Base-by-base conservation (phyloP, 2,113 vertebrate species). In the Bufo bufo region DNA sequence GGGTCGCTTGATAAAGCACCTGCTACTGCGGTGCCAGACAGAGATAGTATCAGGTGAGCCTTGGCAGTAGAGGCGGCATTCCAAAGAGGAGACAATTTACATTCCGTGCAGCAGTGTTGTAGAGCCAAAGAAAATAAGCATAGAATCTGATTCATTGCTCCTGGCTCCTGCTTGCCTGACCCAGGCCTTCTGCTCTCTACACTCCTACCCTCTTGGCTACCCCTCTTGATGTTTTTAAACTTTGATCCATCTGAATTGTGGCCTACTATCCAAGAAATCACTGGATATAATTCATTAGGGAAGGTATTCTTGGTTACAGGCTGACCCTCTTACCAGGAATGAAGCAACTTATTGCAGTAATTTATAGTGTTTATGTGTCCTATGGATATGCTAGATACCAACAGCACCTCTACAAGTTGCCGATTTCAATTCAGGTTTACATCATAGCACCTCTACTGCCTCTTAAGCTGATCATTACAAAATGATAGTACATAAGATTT, bases 11-110 rank as follows among this genome's bases (percentile, higher is more conserved):
- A 0, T 84, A 90, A 89, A 91, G 89, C 91, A 90, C 91, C 90
- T 89, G 91, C 91, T 59, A 17, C 4, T 50, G 14, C 69, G 90
- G 87, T 91, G 89, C 91, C 92, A 91, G 90, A 86, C 89, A 90
- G 90, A 91, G 91, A 93, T 75, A 80, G 45, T 84, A 89, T 90
- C 91, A 75, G 8, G 11, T 54, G 80, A 90, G 72, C 50, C 88
- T 65, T 88, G 91, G 91, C 91, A 89, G 61, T 33, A 49, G 17
- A 61, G 84, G 14, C 61, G 61, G 88, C 83, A 33, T 65, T 23
- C 72, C 7, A 77, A 80, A 56, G 45, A 87, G 77, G 58, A 89
- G 85, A 88, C 88, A 89, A 90, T 90, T 91, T 89, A 90, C 91
- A 90, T 91, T 93, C 91, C 90, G 91, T 8, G 71, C 84, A 86